These are phyloP conservation scores for Palaemon carinicauda DNA, from an alignment of 1,140 invertebrate species.

Conservation along the genomic window DNA sequence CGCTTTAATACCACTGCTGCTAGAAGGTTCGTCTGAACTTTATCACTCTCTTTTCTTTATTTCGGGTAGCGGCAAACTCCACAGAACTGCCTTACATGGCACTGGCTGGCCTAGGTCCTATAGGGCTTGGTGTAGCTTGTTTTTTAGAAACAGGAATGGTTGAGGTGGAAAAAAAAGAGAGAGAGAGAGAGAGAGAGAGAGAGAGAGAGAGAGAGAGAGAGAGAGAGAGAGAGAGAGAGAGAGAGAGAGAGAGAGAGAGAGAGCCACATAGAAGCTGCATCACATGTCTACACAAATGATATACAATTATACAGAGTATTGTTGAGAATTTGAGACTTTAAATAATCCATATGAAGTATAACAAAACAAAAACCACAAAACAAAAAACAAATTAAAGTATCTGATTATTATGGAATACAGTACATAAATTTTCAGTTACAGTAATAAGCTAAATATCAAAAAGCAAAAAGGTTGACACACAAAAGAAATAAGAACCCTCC, in stretches of 20 bases:
- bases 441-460: too few species aligned
- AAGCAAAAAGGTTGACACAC: too few species aligned
- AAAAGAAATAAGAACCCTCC: too few species aligned
- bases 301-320: neutral
- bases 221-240: neutral
- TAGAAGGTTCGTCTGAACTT: slow-evolving; percentile 14
- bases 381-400: too few species aligned
- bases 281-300: too few species aligned
- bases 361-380: neutral
- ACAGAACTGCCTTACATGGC: slow-evolving; percentile 38
- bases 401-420: too few species aligned
- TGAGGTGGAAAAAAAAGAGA: neutral
- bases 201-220: neutral
- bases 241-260: neutral
- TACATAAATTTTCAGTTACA: too few species aligned
- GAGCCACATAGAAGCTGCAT: neutral
- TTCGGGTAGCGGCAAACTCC: slow-evolving; percentile 48
- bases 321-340: neutral
- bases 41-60: neutral
- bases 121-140: slow-evolving; percentile 45
- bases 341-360: neutral
- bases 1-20: slow-evolving; percentile 40
- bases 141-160: neutral
- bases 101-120: slow-evolving; percentile 50
- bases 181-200: neutral